A percentile compares a stretch with the other conserved stretches of the same genome.
phyloP scores from a whole-genome alignment of 1,140 invertebrate species.

The Caenorhabditis brenneri region DNA sequence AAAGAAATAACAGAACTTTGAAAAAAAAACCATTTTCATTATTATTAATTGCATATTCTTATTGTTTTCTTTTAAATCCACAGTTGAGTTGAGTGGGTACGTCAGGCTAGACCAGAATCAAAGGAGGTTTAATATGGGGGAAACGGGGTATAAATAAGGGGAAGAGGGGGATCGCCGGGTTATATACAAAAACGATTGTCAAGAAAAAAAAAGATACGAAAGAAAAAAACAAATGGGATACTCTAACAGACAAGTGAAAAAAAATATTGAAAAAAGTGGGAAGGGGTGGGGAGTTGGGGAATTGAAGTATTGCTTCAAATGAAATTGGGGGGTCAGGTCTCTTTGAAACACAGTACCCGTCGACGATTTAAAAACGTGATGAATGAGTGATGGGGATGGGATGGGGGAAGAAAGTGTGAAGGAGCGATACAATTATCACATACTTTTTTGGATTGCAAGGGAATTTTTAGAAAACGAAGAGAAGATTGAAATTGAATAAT shows the following conservation, averaged over 20 bases:
- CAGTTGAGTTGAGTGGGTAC: background rate
- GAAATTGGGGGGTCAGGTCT: background rate
- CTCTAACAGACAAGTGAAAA: background rate
- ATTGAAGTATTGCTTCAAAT: background rate
- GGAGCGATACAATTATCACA: slow-evolving; percentile 31
- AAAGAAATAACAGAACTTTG: background rate
- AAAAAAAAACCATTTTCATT: slow-evolving; percentile 21
- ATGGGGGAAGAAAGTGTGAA: background rate
- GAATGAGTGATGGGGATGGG: background rate
- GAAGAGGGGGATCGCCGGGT: background rate
- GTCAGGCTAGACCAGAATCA: slow-evolving; percentile 22
- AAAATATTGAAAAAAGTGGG: background rate
- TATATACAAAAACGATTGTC: slow-evolving; percentile 34
- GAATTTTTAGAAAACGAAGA: background rate
- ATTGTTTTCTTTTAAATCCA: background rate
- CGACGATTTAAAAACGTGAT: slow-evolving; percentile 5
- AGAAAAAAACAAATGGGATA: background rate
- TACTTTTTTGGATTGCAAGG: background rate
- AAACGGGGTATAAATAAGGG: background rate
- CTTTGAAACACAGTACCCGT: slow-evolving; percentile 23
- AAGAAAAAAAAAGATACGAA: background rate
- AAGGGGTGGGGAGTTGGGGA: background rate
- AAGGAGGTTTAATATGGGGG: background rate
- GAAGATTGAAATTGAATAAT: background rate
- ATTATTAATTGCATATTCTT: slow-evolving; percentile 29